Evolutionary conservation across 1,140 invertebrate species (phyloP).

Genomic region (Drosophila elegans): DNA sequence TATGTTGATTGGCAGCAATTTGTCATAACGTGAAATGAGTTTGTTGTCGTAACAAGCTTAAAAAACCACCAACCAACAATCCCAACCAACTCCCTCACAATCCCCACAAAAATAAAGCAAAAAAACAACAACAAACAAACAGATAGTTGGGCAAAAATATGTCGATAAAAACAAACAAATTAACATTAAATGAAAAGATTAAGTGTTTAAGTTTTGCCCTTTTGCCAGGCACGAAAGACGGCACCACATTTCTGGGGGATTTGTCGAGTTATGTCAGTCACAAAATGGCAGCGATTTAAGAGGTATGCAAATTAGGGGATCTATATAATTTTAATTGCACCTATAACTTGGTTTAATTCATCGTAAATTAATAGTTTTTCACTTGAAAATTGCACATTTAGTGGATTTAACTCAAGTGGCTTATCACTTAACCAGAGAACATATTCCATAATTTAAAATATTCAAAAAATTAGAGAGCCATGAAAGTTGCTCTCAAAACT

Average conservation of each 20-base stretch:
- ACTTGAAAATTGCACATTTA: not conserved
- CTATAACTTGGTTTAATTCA: not conserved
- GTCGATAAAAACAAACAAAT: constrained; percentile 83
- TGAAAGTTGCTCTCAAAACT: too few species aligned
- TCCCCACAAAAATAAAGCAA: not conserved
- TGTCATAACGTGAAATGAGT: constrained; percentile 81
- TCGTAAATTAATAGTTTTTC: not conserved
- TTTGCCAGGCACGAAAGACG: constrained; percentile 58
- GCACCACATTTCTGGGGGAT: constrained; percentile 2
- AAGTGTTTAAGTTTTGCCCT: constrained; percentile 79
- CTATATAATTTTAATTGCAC: constrained; percentile 7
- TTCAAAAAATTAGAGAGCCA: too few species aligned
- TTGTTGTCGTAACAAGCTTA: constrained; percentile 81
- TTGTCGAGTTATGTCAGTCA: constrained; percentile 56
- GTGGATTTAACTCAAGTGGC: not conserved
- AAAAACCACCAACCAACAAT: constrained; percentile 41
- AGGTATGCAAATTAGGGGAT: not conserved
- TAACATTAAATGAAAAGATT: constrained; percentile 83
- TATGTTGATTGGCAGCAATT: constrained; percentile 83
- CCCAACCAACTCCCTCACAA: not conserved
- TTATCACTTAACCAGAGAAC: not conserved
- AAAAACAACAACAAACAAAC: constrained; percentile 71
- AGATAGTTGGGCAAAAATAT: constrained; percentile 56
- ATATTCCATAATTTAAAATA: too few species aligned
- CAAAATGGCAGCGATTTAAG: constrained; percentile 21